Conservation (phyloP, 2,888 invertebrate genomes). For the Leptinotarsa tumamoca region DNA sequence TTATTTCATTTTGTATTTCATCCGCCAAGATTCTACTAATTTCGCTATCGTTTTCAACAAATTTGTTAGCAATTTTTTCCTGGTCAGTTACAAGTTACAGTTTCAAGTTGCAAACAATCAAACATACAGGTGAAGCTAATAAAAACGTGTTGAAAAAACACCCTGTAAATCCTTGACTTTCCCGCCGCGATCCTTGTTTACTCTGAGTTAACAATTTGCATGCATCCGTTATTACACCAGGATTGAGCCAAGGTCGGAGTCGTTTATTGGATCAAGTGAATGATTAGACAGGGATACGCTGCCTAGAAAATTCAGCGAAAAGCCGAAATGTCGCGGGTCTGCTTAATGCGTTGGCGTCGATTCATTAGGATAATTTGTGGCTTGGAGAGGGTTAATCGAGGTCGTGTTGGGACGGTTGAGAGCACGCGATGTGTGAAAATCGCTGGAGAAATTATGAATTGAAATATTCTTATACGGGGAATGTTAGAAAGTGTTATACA, state of each 20-base stretch:
- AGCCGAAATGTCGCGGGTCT: neutral
- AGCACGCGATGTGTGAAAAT: neutral
- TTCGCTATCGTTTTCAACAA: too few species aligned
- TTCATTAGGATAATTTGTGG: neutral
- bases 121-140: too few species aligned
- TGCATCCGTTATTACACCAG: conserved; percentile 16
- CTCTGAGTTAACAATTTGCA: conserved; percentile 13
- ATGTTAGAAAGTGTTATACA: too few species aligned
- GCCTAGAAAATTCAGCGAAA: conserved; percentile 14
- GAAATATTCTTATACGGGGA: too few species aligned
- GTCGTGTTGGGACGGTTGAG: neutral
- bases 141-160: neutral
- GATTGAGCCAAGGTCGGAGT: conserved; percentile 10
- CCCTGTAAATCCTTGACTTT: conserved; percentile 6
- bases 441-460: neutral
- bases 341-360: neutral
- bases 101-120: too few species aligned
- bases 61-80: too few species aligned
- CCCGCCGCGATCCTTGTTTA: conserved; percentile 1
- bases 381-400: neutral
- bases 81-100: too few species aligned
- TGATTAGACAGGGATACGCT: conserved; percentile 13
- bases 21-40: too few species aligned
- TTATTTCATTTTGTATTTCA: too few species aligned
- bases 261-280: conserved; percentile 18